These are phyloP conservation scores for Rattus rattus DNA, from an alignment of 2,113 vertebrate genomes.

Conservation along the genomic window DNA sequence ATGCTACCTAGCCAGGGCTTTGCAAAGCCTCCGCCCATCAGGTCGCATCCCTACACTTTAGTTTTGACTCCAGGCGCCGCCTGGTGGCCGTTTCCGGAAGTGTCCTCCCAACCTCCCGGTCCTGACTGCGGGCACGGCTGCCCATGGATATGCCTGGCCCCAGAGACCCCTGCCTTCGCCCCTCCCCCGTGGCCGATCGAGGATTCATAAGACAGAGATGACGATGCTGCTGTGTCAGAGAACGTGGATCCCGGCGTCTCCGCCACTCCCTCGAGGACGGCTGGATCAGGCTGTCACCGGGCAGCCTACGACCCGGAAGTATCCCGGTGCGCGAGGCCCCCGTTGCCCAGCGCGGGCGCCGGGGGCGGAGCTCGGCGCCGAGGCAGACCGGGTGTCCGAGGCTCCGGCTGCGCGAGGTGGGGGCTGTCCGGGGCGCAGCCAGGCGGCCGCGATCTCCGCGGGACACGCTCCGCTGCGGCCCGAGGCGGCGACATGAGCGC, in stretches of 20 bases:
- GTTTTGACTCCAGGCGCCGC: slow-evolving; percentile 67
- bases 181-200: neutral
- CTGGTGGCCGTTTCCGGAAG: slow-evolving; percentile 59
- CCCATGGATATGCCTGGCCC: slow-evolving; percentile 59
- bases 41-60: neutral
- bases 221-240: neutral
- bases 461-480: neutral
- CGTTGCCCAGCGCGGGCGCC: slow-evolving; percentile 76
- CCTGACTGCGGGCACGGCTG: slow-evolving; percentile 34
- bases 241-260: neutral
- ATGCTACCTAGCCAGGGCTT: neutral
- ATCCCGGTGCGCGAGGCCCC: slow-evolving; percentile 63
- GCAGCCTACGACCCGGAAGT: slow-evolving; percentile 79
- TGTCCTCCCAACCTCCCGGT: neutral
- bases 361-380: slow-evolving; percentile 68
- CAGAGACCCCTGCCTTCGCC: neutral
- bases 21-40: neutral
- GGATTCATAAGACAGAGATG: neutral
- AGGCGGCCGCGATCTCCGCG: neutral
- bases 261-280: neutral
- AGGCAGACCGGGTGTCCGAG: neutral
- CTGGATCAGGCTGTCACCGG: slow-evolving; percentile 59
- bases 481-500: slow-evolving; percentile 89
- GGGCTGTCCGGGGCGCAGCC: neutral
- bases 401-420: neutral